phyloP scores from a whole-genome alignment of 2,797 vertebrate genomes.

The Coregonus ussuriensis region DNA sequence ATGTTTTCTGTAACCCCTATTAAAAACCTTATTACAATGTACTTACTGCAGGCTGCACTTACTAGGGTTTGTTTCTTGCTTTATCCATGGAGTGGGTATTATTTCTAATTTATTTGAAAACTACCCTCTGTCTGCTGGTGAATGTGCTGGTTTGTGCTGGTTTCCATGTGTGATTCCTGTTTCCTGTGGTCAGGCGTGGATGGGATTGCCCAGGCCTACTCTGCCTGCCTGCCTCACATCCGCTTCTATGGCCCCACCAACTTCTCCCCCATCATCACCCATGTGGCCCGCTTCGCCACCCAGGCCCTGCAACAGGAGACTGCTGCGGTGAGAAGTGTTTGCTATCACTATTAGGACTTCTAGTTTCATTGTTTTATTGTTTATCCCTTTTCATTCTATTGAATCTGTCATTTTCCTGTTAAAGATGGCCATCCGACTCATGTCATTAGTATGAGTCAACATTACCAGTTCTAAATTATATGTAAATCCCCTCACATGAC shows the following conservation, averaged over 20 bases:
- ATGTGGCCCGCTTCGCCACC: constrained; percentile 92
- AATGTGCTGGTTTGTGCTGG: neutral
- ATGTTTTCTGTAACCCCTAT: neutral
- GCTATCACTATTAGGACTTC: neutral
- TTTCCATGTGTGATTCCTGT: constrained; percentile 10
- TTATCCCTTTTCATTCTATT: neutral
- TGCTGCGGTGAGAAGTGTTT: constrained; percentile 80
- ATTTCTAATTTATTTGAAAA: neutral
- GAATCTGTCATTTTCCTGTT: neutral
- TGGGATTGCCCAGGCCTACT: constrained; percentile 93
- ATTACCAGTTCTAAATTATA: neutral
- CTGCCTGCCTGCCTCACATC: constrained; percentile 91
- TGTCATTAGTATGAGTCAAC: neutral
- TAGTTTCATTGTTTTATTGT: neutral
- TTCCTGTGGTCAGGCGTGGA: constrained; percentile 83
- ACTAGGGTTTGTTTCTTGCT: neutral
- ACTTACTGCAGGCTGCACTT: neutral
- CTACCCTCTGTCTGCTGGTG: neutral
- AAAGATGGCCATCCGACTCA: neutral
- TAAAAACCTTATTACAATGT: neutral
- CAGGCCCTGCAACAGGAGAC: constrained; percentile 92
- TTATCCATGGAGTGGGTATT: neutral
- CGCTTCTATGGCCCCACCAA: constrained; percentile 98
- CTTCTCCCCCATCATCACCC: constrained; percentile 95
- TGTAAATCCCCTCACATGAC: neutral